Evolutionary conservation across 2,113 vertebrate genomes (phyloP).

Genomic region (Thalassarche chlororhynchos): DNA sequence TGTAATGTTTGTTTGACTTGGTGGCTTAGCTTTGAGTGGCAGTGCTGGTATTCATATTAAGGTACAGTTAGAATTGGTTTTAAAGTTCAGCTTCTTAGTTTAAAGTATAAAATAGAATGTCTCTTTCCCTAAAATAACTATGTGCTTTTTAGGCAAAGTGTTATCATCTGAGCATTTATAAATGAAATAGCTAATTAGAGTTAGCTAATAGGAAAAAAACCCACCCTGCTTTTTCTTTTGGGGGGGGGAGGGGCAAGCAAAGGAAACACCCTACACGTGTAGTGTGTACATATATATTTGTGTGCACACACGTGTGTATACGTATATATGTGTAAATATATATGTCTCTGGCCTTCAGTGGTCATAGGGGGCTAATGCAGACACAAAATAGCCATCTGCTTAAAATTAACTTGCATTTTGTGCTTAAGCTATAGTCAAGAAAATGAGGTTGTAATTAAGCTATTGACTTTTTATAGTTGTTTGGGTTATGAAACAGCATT

Average conservation of each 20-base stretch:
- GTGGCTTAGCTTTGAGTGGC: neutral
- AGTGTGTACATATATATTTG: neutral
- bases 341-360: neutral
- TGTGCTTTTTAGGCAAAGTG: neutral
- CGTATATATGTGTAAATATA: neutral
- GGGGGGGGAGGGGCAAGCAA: neutral
- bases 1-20: neutral
- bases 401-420: neutral
- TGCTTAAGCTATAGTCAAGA: neutral
- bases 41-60: neutral
- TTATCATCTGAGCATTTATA: neutral
- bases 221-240: neutral
- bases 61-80: neutral
- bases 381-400: neutral
- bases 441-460: neutral
- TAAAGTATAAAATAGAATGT: neutral
- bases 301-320: neutral
- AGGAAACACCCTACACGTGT: neutral
- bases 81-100: neutral
- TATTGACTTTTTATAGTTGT: neutral
- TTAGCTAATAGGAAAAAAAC: neutral
- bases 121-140: neutral
- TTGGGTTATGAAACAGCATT: neutral
- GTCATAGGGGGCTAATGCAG: neutral
- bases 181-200: neutral